Conservation (phyloP, 2,797 vertebrate genomes). For the Gadopsis marmoratus region DNA sequence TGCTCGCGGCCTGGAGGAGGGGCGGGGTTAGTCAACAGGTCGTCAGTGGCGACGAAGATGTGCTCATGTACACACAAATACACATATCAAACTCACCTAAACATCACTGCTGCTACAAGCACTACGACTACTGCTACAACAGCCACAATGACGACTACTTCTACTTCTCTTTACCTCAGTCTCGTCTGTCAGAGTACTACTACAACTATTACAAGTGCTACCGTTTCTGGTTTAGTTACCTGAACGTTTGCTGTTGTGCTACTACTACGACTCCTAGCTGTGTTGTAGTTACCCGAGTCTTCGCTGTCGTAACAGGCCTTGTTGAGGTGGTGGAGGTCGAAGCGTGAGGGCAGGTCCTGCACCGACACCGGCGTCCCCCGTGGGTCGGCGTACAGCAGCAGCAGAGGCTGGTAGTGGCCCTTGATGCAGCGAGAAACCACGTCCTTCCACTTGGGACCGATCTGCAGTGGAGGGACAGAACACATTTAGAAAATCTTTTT, state of each 20-base stretch:
- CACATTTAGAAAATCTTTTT: too few species aligned
- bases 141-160: slow-evolving; percentile 1
- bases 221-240: slow-evolving; percentile 60
- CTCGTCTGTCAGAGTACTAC: slow-evolving; percentile 46
- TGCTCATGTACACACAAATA: slow-evolving; percentile 5
- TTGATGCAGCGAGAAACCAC: slow-evolving; percentile 98
- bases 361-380: slow-evolving; percentile 93
- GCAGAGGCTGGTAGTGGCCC: slow-evolving; percentile 96
- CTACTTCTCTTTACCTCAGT: slow-evolving; percentile 27
- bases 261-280: slow-evolving; percentile 77
- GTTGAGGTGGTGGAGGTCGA: slow-evolving; percentile 89
- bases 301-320: slow-evolving; percentile 95
- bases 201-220: slow-evolving; percentile 41
- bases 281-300: slow-evolving; percentile 91
- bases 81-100: slow-evolving; percentile 1
- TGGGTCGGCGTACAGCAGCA: slow-evolving; percentile 96
- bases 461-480: slow-evolving; percentile 77
- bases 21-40: slow-evolving; percentile 21
- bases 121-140: slow-evolving; percentile 17
- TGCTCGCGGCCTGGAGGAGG: slow-evolving; percentile 90
- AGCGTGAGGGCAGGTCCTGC: slow-evolving; percentile 88
- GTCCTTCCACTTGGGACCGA: slow-evolving; percentile 98
- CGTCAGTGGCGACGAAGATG: neutral
- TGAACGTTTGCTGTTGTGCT: slow-evolving; percentile 66
- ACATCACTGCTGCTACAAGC: neutral